Evolutionary conservation across 2,113 vertebrate species (phyloP), one percentile per base, ranked within the genome.

Genomic region (Galbula dea): DNA sequence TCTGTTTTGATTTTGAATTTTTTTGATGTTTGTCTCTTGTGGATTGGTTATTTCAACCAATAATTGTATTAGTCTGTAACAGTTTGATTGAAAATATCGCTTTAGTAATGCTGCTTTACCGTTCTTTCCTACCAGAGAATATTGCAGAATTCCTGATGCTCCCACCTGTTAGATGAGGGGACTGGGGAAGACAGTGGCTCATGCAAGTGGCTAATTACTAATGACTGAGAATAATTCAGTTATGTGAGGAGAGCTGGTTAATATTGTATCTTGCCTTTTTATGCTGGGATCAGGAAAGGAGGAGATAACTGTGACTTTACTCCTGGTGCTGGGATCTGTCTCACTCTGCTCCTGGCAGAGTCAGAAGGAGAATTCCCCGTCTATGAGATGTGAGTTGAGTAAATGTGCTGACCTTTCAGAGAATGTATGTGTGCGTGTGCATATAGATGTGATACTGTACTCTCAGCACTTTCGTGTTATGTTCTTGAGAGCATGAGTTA

Each of bases 391-490:
- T 32, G 81, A 88, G 90, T 77, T 59, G 79, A 57, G 87, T 94
- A 83, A 88, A 85, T 76, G 65, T 0, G 6, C 37, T 94, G 95
- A 95, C 89, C 84, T 94, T 91, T 94, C n/a, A 66, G 75, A 51
- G 93, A 77, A 73, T 20, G 32, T 6, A 39, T 32, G 30, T 65
- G 62, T 32, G 41, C 23, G 3, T 89, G 59, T 57, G 69, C 7
- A 5, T 85, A 32, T 82, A 58, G 74, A 87, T 19, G n/a, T 72
- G 83, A 76, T 57, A 63, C 49, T 68, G 74, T 58, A 65, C 69
- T 73, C 74, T 67, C 69, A 73, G 75, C 80, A 61, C 68, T 74
- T 87, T 62, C 0, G 3, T 5, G 7, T 85, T 83, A n/a, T 8
- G 84, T 80, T 91, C 71, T 77, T 48, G 78, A 49, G 69, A 80